Percentiles rank a stretch among this genome's conserved stretches.
phyloP scores from a whole-genome alignment of 2,888 invertebrate genomes.

The Stegana nigrithorax region DNA sequence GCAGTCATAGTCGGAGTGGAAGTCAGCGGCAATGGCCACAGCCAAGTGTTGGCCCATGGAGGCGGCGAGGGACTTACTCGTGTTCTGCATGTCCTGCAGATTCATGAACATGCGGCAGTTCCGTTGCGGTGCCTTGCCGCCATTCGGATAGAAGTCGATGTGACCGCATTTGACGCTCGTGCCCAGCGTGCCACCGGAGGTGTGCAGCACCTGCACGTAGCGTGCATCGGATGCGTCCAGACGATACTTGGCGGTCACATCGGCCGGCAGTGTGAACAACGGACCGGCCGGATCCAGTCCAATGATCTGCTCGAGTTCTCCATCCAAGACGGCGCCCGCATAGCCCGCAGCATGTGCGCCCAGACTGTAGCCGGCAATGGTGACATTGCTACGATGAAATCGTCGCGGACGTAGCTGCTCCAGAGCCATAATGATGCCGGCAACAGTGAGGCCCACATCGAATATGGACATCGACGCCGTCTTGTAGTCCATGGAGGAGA shows the following conservation, averaged over 20 bases:
- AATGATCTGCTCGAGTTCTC: conserved; percentile 65
- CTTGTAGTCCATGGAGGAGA: conserved; percentile 63
- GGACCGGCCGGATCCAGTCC: conserved; percentile 68
- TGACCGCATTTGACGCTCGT: conserved; percentile 63
- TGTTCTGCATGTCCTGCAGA: conserved; percentile 54
- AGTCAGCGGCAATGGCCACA: too few species aligned
- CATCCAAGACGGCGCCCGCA: conserved; percentile 59
- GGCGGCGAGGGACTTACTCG: conserved; percentile 63
- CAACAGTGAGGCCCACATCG: conserved; percentile 66
- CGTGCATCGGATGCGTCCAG: conserved; percentile 62
- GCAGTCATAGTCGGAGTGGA: neutral
- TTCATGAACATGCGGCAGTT: conserved; percentile 59
- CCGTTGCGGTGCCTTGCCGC: conserved; percentile 62
- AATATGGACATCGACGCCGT: conserved; percentile 64
- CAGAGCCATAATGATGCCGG: conserved; percentile 60
- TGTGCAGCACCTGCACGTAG: conserved; percentile 67
- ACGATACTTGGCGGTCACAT: conserved; percentile 58
- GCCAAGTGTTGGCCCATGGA: too few species aligned
- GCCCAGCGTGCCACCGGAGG: conserved; percentile 64
- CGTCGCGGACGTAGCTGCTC: conserved; percentile 50
- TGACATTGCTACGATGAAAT: conserved; percentile 59
- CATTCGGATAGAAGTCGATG: conserved; percentile 67
- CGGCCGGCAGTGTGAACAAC: conserved; percentile 63
- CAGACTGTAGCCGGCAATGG: conserved; percentile 65
- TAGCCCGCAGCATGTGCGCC: conserved; percentile 68